phyloP scores from a whole-genome alignment of 2,888 invertebrate species.

The Ophion slaviceki region DNA sequence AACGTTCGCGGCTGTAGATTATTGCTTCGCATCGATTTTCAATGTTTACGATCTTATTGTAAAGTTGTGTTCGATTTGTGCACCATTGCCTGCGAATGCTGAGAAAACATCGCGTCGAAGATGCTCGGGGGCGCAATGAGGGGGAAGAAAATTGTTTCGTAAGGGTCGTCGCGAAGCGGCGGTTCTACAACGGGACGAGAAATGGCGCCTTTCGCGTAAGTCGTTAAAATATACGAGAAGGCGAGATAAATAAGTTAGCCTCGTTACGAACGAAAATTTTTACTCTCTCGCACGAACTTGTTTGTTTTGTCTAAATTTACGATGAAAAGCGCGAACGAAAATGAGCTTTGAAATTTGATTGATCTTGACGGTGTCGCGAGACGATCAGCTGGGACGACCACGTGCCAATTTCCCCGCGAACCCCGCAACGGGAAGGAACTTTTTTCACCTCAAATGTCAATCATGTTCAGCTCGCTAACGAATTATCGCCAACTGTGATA shows the following conservation, averaged over 20 bases:
- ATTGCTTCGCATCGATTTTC: neutral
- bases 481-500: neutral
- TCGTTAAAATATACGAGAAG: neutral
- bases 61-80: neutral
- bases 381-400: conserved; percentile 52
- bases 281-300: neutral
- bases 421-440: neutral
- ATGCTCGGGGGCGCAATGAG: neutral
- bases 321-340: neutral
- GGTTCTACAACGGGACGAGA: no score
- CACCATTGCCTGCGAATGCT: neutral
- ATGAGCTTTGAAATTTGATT: neutral
- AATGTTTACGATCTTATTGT: neutral
- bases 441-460: neutral
- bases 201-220: neutral
- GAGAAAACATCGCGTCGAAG: neutral
- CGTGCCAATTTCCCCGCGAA: conserved; percentile 31
- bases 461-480: neutral
- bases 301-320: neutral
- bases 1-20: neutral
- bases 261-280: conserved; percentile 8
- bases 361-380: conserved; percentile 9
- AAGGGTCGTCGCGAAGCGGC: no score
- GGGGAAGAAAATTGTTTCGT: neutral
- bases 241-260: neutral